Percentiles rank a stretch among this genome's conserved stretches.
phyloP scores from a whole-genome alignment of 2,113 vertebrate species.

The Mus spicilegus region DNA sequence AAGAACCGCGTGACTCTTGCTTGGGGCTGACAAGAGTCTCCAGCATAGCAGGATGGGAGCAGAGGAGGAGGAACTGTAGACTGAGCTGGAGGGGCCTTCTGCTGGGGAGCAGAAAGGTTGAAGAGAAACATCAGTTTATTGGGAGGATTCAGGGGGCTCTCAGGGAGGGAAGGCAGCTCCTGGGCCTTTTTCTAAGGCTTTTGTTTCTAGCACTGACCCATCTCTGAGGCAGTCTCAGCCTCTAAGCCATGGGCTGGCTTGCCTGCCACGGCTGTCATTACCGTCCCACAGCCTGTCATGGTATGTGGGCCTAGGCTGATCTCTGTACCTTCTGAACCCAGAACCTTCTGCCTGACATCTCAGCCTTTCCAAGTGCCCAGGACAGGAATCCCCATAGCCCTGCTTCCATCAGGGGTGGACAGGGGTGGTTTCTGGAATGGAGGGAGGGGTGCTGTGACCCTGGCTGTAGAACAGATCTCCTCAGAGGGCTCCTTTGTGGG shows the following conservation, averaged over 20 bases:
- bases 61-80: neutral
- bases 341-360: rapidly evolving
- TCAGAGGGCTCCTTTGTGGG: too few relatives aligned
- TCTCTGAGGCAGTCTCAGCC: neutral
- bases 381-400: neutral
- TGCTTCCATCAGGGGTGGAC: neutral
- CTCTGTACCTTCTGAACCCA: neutral
- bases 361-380: neutral
- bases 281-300: neutral
- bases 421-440: neutral
- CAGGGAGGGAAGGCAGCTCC: neutral
- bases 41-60: rapidly evolving
- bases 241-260: rapidly evolving
- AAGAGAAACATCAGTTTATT: neutral
- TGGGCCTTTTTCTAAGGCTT: neutral
- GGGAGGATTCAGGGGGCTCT: neutral
- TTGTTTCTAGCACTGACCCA: neutral
- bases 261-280: rapidly evolving
- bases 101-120: neutral
- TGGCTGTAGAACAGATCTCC: neutral
- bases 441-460: neutral
- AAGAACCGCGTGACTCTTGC: neutral
- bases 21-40: neutral
- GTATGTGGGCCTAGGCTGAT: too few relatives aligned
- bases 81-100: neutral